phyloP scores from a whole-genome alignment of 92 coral and sea anemone species.

The Bergia puertoricense region DNA sequence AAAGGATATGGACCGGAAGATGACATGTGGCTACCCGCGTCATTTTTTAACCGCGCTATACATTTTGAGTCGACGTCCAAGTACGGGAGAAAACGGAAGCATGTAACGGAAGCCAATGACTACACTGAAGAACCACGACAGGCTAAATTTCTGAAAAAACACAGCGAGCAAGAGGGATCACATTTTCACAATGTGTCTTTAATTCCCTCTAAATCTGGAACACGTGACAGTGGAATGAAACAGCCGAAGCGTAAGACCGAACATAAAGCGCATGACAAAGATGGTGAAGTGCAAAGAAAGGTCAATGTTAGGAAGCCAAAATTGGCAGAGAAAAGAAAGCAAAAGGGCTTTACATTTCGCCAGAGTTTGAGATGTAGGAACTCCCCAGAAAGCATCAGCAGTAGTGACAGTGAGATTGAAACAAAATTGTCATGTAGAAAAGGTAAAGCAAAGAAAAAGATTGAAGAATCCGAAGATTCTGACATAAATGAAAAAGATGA shows the following conservation, averaged over 20 bases:
- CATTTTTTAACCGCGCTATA: conserved; percentile 37
- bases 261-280: not conserved
- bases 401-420: conserved; percentile 26
- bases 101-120: conserved; percentile 27
- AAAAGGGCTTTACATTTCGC: conserved; percentile 4
- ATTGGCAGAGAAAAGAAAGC: not conserved
- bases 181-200: not conserved
- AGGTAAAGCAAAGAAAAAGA: conserved; percentile 19
- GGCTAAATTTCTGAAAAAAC: not conserved
- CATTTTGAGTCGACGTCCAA: conserved; percentile 39
- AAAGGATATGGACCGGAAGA: conserved; percentile 49
- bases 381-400: conserved; percentile 1
- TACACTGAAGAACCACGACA: conserved; percentile 1
- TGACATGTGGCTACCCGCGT: conserved; percentile 57
- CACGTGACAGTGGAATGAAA: not conserved
- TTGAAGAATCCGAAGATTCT: conserved; percentile 22
- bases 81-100: conserved; percentile 50
- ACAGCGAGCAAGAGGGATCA: conserved; percentile 18
- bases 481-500: not conserved
- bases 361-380: conserved; percentile 18
- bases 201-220: not conserved
- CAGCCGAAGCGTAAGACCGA: conserved; percentile 9
- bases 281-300: not conserved
- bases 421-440: conserved; percentile 8
- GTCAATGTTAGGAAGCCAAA: not conserved